Evolutionary conservation across 2,888 invertebrate genomes (phyloP), one percentile per base, ranked within the genome.

Genomic region (Metacarcinus magister): DNA sequence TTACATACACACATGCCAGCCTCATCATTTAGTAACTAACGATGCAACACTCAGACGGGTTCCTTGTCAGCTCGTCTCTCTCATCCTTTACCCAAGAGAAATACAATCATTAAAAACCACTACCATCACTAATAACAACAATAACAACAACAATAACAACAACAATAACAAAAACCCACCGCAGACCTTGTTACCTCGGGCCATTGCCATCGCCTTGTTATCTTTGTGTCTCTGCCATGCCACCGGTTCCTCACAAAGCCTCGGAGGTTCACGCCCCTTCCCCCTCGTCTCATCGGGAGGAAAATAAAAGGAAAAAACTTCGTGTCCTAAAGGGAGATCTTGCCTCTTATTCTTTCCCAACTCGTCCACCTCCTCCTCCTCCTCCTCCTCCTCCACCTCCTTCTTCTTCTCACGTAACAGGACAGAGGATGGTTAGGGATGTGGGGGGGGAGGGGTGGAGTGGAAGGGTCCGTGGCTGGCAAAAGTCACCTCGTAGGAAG

Each of bases 401-500:
- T 54, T 54, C 67, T 39, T 19, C 60, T 39, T 23, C 3, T 60
- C 54, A 54, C 28, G 75, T 75, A 75, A 75, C n/a, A 23, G 75
- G 75, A 75, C n/a, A 8, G 19, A 54, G 54, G 54, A 19, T 54
- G 54, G 54, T 39, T 39, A 39, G 39, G 0, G 39, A 54, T 10
- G 1, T 16, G 19, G 54, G 19, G 19, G 54, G 0, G 19, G 2
- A 2, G 54, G 54, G 2, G 39, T 39, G 19, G 13, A 54, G 28
- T 5, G 8, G 75, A 23, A 75, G 75, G 7, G 75, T 75, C 75
- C n/a, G 7, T 75, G 28, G 75, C 75, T 28, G 75, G 28, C n/a
- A 75, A n/a, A 75, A 75, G 75, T 75, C 75, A 75, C 75, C 75
- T 75, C 75, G 75, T 75, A 75, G 75, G 67, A 75, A 75, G 75